These are phyloP conservation scores for Psophia crepitans DNA, from an alignment of 2,113 vertebrate species.

Conservation along the genomic window DNA sequence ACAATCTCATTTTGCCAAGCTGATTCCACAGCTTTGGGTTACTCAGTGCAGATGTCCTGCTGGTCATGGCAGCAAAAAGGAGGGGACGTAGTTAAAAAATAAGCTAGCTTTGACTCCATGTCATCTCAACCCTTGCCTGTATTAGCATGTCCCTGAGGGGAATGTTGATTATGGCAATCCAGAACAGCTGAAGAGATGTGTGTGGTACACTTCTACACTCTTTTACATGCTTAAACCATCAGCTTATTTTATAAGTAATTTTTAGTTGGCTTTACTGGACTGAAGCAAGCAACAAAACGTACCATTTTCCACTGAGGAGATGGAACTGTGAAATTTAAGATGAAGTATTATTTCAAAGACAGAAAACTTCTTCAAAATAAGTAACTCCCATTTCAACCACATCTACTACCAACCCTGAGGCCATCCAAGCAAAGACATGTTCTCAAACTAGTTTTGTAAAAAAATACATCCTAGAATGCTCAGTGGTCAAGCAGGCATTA, in stretches of 20 bases:
- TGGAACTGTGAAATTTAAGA: not conserved
- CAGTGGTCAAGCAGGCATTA: not conserved
- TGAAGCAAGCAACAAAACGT: not conserved
- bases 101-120: not conserved
- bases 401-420: not conserved
- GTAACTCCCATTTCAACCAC: not conserved
- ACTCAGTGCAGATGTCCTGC: not conserved
- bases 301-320: not conserved
- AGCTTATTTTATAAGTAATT: not conserved
- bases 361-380: not conserved
- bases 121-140: not conserved
- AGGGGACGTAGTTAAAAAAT: not conserved
- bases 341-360: not conserved
- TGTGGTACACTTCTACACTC: not conserved
- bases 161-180: not conserved
- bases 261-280: not conserved
- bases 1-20: not conserved
- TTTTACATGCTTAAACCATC: not conserved
- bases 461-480: not conserved
- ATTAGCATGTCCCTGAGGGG: not conserved
- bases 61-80: not conserved
- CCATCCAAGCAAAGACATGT: not conserved
- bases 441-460: not conserved
- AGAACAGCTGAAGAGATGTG: not conserved
- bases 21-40: not conserved